phyloP scores from a whole-genome alignment of 2,888 invertebrate species.

The Orchestes rusci region DNA sequence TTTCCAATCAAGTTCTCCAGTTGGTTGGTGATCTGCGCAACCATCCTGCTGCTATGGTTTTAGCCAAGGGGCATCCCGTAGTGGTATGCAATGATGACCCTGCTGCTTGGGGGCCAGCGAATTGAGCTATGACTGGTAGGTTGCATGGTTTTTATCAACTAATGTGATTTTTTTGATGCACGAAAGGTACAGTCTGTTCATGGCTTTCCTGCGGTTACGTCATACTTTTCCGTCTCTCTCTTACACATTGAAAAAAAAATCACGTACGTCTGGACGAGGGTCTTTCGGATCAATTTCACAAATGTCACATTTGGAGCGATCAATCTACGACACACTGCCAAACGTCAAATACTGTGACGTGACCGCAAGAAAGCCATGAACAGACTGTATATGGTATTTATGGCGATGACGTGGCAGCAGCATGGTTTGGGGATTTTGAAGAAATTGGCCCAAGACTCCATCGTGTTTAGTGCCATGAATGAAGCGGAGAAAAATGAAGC shows the following conservation, averaged over 20 bases:
- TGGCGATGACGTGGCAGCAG: slow-evolving; percentile 62
- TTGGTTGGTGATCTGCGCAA: slow-evolving; percentile 62
- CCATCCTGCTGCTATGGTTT: slow-evolving; percentile 61
- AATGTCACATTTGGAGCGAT: too few relatives aligned
- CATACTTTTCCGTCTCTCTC: too few relatives aligned
- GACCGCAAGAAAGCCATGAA: too few relatives aligned
- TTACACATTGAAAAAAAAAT: too few relatives aligned
- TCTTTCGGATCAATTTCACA: too few relatives aligned
- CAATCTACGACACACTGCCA: too few relatives aligned
- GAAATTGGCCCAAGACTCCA: slow-evolving; percentile 65
- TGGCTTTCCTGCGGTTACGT: too few relatives aligned
- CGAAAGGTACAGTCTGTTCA: too few relatives aligned
- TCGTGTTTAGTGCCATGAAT: slow-evolving; percentile 58
- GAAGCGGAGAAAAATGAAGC: slow-evolving; percentile 39
- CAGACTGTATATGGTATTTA: slow-evolving; percentile 55
- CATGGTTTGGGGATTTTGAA: slow-evolving; percentile 66
- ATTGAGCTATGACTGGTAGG: slow-evolving; percentile 68
- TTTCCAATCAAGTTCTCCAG: slow-evolving; percentile 73
- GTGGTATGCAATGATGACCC: slow-evolving; percentile 77
- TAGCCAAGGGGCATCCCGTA: slow-evolving; percentile 62
- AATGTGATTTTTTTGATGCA: neutral
- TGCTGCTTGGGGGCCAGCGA: slow-evolving; percentile 66
- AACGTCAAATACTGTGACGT: too few relatives aligned
- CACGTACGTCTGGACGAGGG: too few relatives aligned
- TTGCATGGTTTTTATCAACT: too few relatives aligned